Evolutionary conservation across 2,797 vertebrate species (phyloP).

Genomic region (Acrossocheilus wenchowensis): DNA sequence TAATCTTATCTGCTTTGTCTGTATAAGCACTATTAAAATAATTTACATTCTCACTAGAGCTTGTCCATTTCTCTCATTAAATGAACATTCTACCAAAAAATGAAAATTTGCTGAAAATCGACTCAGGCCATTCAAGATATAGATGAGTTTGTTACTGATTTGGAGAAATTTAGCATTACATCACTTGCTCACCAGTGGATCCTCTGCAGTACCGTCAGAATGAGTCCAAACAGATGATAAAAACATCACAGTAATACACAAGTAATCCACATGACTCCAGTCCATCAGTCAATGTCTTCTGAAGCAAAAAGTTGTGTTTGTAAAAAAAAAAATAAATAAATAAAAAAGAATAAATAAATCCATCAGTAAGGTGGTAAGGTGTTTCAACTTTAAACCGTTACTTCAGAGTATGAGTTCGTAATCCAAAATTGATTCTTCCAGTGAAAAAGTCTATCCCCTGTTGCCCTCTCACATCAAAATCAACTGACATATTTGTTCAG

Average conservation of each 20-base stretch:
- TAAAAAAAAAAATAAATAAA: not conserved
- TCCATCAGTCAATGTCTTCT: not conserved
- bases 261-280: not conserved
- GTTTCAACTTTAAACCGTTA: not conserved
- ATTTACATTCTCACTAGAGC: constrained; percentile 56
- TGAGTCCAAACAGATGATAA: not conserved
- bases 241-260: not conserved
- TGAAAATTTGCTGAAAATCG: not conserved
- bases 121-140: not conserved
- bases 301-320: not conserved
- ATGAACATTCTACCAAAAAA: too few species aligned
- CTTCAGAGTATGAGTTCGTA: too few species aligned
- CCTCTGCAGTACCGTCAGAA: not conserved
- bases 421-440: not conserved
- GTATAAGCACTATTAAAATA: constrained; percentile 51
- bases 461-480: not conserved
- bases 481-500: not conserved
- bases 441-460: not conserved
- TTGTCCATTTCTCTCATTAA: not conserved
- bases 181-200: not conserved
- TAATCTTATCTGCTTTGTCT: constrained; percentile 55
- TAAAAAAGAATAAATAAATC: not conserved
- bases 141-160: too few species aligned
- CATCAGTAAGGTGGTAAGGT: not conserved
- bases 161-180: too few species aligned